These are phyloP conservation scores for Heterodera carotae DNA, from an alignment of 1,140 invertebrate genomes.

Conservation along the genomic window DNA sequence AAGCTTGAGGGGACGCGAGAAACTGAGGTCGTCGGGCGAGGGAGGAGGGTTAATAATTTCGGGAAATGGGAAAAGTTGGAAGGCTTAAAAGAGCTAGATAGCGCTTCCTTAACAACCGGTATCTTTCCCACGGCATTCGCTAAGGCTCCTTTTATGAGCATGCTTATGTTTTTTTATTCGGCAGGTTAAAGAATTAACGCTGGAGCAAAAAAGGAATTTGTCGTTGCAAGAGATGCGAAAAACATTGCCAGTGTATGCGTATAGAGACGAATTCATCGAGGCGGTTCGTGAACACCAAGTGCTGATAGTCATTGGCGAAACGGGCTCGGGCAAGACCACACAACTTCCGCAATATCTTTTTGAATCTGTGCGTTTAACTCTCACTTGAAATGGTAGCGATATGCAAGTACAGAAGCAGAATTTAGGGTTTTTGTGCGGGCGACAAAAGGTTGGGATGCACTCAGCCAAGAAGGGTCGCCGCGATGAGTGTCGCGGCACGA, in stretches of 20 bases:
- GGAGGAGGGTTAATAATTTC: neutral
- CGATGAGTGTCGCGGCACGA: slow-evolving; percentile 77
- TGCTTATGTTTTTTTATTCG: slow-evolving; percentile 1
- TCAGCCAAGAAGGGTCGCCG: slow-evolving; percentile 78
- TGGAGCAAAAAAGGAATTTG: slow-evolving; percentile 73
- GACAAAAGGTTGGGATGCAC: slow-evolving; percentile 80
- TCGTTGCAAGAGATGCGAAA: slow-evolving; percentile 87
- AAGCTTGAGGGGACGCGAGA: slow-evolving; percentile 77
- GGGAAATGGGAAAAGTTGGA: no score
- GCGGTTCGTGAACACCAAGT: slow-evolving; percentile 86
- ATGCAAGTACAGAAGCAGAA: neutral
- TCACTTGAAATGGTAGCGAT: neutral
- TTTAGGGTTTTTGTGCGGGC: slow-evolving; percentile 71
- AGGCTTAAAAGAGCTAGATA: no score
- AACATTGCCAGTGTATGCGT: slow-evolving; percentile 90
- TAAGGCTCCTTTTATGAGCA: no score
- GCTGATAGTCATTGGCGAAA: slow-evolving; percentile 88
- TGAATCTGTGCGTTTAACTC: slow-evolving; percentile 77
- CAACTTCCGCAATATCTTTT: slow-evolving; percentile 96
- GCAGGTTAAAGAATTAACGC: slow-evolving; percentile 38
- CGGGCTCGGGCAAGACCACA: slow-evolving; percentile 84
- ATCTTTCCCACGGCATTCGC: no score
- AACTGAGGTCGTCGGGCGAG: slow-evolving; percentile 52
- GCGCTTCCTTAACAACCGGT: no score
- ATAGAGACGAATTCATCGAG: slow-evolving; percentile 82